phyloP scores from a whole-genome alignment of 2,797 vertebrate species.

The Nyctibius grandis region DNA sequence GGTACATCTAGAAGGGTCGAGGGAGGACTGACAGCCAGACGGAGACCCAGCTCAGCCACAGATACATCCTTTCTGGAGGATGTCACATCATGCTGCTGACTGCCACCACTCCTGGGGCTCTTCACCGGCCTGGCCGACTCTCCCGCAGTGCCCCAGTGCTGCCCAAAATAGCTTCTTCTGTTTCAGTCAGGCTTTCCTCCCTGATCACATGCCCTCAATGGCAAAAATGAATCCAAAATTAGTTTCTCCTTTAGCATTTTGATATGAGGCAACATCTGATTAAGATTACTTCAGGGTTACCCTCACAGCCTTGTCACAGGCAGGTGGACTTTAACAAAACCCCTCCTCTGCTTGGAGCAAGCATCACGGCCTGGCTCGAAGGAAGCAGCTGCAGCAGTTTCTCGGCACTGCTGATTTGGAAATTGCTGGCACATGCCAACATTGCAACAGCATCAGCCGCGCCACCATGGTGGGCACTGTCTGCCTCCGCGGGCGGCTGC shows the following conservation, averaged over 20 bases:
- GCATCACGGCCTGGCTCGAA: background rate
- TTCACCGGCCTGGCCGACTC: background rate
- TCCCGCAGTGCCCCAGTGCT: background rate
- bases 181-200: background rate
- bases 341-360: background rate
- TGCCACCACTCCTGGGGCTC: background rate
- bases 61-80: background rate
- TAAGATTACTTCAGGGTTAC: background rate
- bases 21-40: background rate
- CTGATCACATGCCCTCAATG: background rate
- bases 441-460: background rate
- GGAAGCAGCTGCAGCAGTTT: background rate
- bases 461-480: rapidly evolving
- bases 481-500: rapidly evolving
- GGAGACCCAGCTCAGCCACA: background rate
- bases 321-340: background rate
- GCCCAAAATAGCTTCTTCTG: background rate
- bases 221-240: background rate
- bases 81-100: background rate
- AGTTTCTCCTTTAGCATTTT: background rate
- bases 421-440: background rate
- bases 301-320: background rate
- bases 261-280: background rate
- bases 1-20: rapidly evolving
- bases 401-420: background rate